Percentiles rank a stretch among this genome's conserved stretches.
These are phyloP conservation scores for Crambe crambe DNA, from an alignment of 37 sponge, comb jelly and placozoan species.

Conservation along the genomic window DNA sequence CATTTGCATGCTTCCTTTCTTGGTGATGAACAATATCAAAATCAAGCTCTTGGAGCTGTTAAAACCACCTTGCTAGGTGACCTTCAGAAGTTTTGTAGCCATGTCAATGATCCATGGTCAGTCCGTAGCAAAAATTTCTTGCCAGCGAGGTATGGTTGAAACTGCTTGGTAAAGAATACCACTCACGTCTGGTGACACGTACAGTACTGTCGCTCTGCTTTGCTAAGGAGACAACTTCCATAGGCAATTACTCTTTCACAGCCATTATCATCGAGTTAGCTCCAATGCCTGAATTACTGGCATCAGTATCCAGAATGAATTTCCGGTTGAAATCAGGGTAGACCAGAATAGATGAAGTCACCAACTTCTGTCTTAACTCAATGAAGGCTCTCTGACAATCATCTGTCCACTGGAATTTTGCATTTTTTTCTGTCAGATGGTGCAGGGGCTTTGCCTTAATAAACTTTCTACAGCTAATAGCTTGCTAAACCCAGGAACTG, in stretches of 20 bases:
- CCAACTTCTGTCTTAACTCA: neutral
- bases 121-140: conserved; percentile 7
- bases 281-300: conserved; percentile 35
- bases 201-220: conserved; percentile 33
- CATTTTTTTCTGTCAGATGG: conserved; percentile 9
- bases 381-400: conserved; percentile 27
- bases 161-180: conserved; percentile 25
- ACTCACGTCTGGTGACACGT: conserved; percentile 24
- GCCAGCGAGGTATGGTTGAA: conserved; percentile 14
- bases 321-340: conserved; percentile 17
- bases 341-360: conserved; percentile 9
- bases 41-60: conserved; percentile 16
- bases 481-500: conserved; percentile 32
- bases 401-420: conserved; percentile 32
- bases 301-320: conserved; percentile 56
- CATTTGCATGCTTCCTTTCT: conserved; percentile 11
- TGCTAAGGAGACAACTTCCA: conserved; percentile 20
- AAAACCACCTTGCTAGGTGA: conserved; percentile 3
- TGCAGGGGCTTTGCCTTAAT: conserved; percentile 38
- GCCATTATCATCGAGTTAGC: conserved; percentile 34
- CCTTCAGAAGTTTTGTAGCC: conserved; percentile 20
- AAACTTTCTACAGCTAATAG: conserved; percentile 19
- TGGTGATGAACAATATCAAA: conserved; percentile 5
- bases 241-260: too few relatives aligned
- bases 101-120: conserved; percentile 22